Evolutionary conservation across 2,113 vertebrate genomes (phyloP), one percentile per base, ranked within the genome.

Genomic region (Carlito syrichta): DNA sequence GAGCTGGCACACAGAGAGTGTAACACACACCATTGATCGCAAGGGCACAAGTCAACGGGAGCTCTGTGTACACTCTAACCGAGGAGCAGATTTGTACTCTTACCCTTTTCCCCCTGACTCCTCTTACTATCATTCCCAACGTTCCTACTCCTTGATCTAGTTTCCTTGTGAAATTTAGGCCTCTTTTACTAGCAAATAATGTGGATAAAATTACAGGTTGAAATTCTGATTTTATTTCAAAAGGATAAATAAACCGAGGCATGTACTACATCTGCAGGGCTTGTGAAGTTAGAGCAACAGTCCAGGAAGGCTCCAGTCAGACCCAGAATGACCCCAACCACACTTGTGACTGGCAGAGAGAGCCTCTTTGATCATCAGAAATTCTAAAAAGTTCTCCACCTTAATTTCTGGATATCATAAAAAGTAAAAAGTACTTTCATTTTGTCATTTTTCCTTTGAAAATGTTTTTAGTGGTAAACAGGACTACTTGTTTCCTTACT

Each of bases 231-330:
- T 97, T 97, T 98, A 98, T 99, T 99, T 99, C 97, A 90, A 96
- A 98, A 97, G 95, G 97, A 97, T 98, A 98, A 98, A 98, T 98
- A 98, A 98, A 98, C 92, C 62, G 85, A 98, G 98, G 97, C 98
- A 98, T 97, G 82, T 97, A 97, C 87, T 96, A 97, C 82, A 97
- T 96, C 86, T 96, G 93, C 98, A 98, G 94, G 97, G 89, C 73
- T 7, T 97, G 91, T 97, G 97, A 97, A 40, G 5, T 96, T 96
- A 96, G 68, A 86, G 96, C 90, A 97, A 94, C 89, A 98, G 93
- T 97, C 94, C 90, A 74, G 50, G 96, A 98, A 86, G 96, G 94
- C 63, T 98, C 98, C 96, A 98, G 98, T 97, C 98, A 98, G 98
- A 98, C 83, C 92, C 93, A 97, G 93, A 93, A 96, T 96, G 38